Percentiles rank a stretch among this genome's conserved stretches.
phyloP scores from a whole-genome alignment of 1,140 invertebrate genomes.

The Leucophenga varia region DNA sequence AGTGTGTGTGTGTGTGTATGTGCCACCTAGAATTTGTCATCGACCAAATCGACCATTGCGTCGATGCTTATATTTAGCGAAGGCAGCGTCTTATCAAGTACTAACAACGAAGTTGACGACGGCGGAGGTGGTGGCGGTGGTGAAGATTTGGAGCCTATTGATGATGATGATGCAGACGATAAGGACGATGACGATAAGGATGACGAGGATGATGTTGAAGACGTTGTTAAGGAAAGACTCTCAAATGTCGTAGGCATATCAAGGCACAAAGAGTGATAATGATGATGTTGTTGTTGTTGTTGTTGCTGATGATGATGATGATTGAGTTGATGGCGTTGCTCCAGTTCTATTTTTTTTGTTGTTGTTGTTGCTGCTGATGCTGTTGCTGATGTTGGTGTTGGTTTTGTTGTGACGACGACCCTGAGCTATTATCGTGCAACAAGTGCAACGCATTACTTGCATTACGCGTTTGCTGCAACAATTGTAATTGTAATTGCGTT shows the following conservation, averaged over 20 bases:
- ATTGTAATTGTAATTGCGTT: no score
- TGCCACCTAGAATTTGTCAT: conserved; percentile 13
- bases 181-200: neutral
- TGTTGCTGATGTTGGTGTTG: conserved; percentile 21
- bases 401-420: neutral
- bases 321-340: neutral
- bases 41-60: conserved; percentile 38
- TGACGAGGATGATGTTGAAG: no score
- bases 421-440: no score
- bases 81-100: conserved; percentile 44
- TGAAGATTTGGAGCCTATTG: conserved; percentile 21
- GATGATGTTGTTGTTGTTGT: neutral
- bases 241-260: conserved; percentile 33
- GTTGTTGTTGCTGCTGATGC: conserved; percentile 3
- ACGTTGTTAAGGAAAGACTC: conserved; percentile 17
- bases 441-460: no score
- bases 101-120: conserved; percentile 38
- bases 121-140: no score
- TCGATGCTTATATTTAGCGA: conserved; percentile 41
- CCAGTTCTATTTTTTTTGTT: neutral
- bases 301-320: neutral
- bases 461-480: no score
- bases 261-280: conserved; percentile 28
- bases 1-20: no score
- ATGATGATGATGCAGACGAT: conserved; percentile 3